Base-by-base conservation (phyloP, 2,113 vertebrate species). In the Calypte anna region DNA sequence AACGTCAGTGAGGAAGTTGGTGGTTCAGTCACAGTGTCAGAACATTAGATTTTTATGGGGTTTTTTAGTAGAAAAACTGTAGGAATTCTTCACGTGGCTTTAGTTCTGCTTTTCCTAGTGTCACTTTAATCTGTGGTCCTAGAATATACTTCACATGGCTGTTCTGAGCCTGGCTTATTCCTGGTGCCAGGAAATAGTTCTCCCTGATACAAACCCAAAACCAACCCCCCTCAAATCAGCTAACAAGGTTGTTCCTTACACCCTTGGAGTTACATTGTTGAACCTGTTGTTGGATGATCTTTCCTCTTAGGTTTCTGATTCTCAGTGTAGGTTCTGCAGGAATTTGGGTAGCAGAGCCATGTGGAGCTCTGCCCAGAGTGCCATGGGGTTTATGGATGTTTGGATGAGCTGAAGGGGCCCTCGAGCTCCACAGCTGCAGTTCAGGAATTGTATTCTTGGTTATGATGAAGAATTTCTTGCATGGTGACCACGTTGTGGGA, bases 1-100 rank as follows among this genome's bases (percentile, higher is more conserved):
- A 13, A 3, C 12, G 16, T 59, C 72, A 30, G 33, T 15, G 53
- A 25, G 53, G n/a, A 14, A 59, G 6, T 5, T 0, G 0, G 5
- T 51, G 33, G 36, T 81, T 48, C 25, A 33, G 33, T 59, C 0
- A 1, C 23, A 24, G 38, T 25, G 1, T 27, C 9, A 0, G 61
- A 21, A 59, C 73, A 48, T 30, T 14, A 10, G 48, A 21, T 50
- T 20, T 13, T 48, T 27, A 13, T 11, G 25, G 43, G 48, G 10
- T 33, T 25, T 17, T 57, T 30, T 8, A 17, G 24, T 53, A 36
- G 63, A 44, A 40, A 25, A 46, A 25, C 12, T 3, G 9, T 20
- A 36, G 40, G 72, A 58, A 10, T 86, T 61, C 30, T 18, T 61
- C 57, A 46, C 14, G 10, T 53, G 58, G 17, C 57, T 69, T 59